Base-by-base conservation (phyloP, 2,113 vertebrate species). In the Octodon degus region DNA sequence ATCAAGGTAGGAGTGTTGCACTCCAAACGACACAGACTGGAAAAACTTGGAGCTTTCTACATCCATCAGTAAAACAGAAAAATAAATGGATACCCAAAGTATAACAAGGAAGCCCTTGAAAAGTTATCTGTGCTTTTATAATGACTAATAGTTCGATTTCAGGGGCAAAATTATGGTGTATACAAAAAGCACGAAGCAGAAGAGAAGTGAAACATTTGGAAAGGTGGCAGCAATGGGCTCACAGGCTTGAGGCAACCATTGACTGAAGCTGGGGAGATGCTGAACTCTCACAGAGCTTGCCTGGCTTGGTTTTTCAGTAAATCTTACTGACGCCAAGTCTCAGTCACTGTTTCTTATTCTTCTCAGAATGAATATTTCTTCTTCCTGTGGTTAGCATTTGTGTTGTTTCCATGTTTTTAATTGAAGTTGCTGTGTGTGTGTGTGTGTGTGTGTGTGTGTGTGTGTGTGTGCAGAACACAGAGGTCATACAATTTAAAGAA, bases 41-140 rank as follows among this genome's bases (percentile, higher is more conserved):
- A 84, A 62, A 88, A 93, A 90, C 77, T 63, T 68, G 55, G 81
- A 96, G 55, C 37, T 85, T 97, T 94, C 88, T 93, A 55, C 19
- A 81, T 76, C 53, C 19, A 70, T 74, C 22, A 77, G 72, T 81
- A 81, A 86, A 84, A 88, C 6, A 82, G 65, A 68, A 95, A 91
- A 90, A 88, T 24, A 12, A 89, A 95, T 40, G 90, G 67, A 34
- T 95, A 22, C 25, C 95, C 55, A 86, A 60, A 82, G 58, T 80
- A 37, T 80, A 95, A 96, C 24, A 85, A 58, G 60, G 32, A 93
- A 82, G 40, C 60, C 84, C 81, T 82, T 72, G 77, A 53, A 85
- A 95, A 67, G 16, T n/a, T 90, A 84, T 90, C 47, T 85, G 55
- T 92, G 65, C 11, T 22, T 95, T 96, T 37, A 20, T 93, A 70